Base-by-base conservation (phyloP, 2,888 invertebrate species). In the Neuroscelio doddi region DNA sequence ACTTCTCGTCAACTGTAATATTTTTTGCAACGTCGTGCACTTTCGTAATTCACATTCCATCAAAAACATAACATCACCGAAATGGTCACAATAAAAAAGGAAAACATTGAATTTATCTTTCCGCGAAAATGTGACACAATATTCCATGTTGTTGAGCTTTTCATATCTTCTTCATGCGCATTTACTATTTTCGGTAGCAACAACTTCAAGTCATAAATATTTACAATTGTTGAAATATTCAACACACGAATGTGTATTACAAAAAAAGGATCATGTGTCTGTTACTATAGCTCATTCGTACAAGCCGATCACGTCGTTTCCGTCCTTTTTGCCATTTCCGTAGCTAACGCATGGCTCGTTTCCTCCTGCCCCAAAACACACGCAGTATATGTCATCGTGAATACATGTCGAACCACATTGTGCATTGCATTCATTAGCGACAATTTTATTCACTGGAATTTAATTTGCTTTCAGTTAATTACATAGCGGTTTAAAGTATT, bases 271-370 rank as follows among this genome's bases (percentile, higher is more conserved):
- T 53, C 57, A 52, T 64, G 52, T 38, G 57, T 57, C 38, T 49
- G 57, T 57, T 57, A 49, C 57, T 49, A 49, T 53, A 49, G 52
- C 51, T 59, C 55, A 64, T 64, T 64, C 50, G 58, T 50, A 64
- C 64, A 59, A 64, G 51, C 64, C 55, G 64, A 64, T 64, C 64
- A 64, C 64, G 64, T 58, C 58, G 55, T 64, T 64, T 64, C 64
- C 58, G 58, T 64, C 53, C 64, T 64, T 64, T 64, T 53, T 64
- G 64, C 58, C 53, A 58, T 64, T 64, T 64, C 64, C 64, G 64
- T 39, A 64, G 53, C 57, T 45, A 57, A 58, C 57, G 64, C 64
- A 57, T 34, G 44, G 45, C 63, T 53, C 64, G 64, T 58, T 57
- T 64, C 57, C 57, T 52, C 47, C 32, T 45, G 52, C 52, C 50